These are phyloP conservation scores for Panagrolaimus sp. DNA, from an alignment of 1,140 invertebrate species.

Conservation along the genomic window DNA sequence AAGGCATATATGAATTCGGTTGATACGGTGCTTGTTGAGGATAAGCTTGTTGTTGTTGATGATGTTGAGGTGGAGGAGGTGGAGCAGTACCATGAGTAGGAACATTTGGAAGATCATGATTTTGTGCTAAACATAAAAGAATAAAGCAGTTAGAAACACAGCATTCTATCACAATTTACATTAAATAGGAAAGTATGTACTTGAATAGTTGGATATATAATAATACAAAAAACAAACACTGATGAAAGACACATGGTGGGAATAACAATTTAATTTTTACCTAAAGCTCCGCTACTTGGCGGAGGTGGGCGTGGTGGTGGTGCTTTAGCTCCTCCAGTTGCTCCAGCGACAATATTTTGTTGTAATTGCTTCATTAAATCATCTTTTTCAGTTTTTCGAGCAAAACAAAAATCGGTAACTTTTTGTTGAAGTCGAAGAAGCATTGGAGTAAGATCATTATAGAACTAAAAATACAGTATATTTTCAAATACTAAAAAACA, in stretches of 20 bases:
- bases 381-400: slow-evolving; percentile 95
- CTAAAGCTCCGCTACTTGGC: slow-evolving; percentile 6
- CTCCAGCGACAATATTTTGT: slow-evolving; percentile 40
- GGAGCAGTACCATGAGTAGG: slow-evolving; percentile 12
- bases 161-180: neutral
- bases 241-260: neutral
- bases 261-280: neutral
- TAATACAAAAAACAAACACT: slow-evolving; percentile 7
- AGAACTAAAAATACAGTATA: slow-evolving; percentile 67
- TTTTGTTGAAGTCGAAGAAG: slow-evolving; percentile 93
- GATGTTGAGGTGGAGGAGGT: slow-evolving; percentile 14
- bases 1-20: slow-evolving; percentile 23
- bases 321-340: slow-evolving; percentile 36
- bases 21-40: slow-evolving; percentile 21
- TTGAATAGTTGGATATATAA: slow-evolving; percentile 6
- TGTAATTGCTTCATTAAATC: slow-evolving; percentile 71
- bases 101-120: neutral
- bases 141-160: slow-evolving; percentile 5
- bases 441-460: slow-evolving; percentile 91
- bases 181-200: neutral
- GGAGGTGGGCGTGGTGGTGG: neutral
- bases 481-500: neutral
- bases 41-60: slow-evolving; percentile 22
- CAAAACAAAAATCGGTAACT: slow-evolving; percentile 92
- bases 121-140: neutral